These are phyloP conservation scores for Chrysolina americana DNA, from an alignment of 2,888 invertebrate genomes.

Conservation along the genomic window DNA sequence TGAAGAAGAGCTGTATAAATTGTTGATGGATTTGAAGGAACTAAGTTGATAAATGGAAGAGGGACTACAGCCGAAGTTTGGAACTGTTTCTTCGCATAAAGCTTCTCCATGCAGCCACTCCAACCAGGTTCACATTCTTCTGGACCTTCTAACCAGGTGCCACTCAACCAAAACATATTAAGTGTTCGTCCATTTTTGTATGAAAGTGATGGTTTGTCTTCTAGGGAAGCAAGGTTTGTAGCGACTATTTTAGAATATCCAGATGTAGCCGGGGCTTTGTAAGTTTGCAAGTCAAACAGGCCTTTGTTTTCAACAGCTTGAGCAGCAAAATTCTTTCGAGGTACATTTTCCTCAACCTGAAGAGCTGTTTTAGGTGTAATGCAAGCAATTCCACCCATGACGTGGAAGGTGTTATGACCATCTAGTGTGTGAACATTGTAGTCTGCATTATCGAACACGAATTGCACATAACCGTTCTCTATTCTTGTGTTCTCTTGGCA, in stretches of 20 bases:
- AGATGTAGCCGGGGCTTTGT: slow-evolving; percentile 13
- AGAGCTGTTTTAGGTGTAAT: slow-evolving; percentile 32
- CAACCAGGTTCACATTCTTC: slow-evolving; percentile 25
- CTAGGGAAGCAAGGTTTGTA: slow-evolving; percentile 13
- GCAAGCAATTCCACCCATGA: slow-evolving; percentile 30
- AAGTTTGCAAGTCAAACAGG: slow-evolving; percentile 25
- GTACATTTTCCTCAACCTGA: slow-evolving; percentile 26
- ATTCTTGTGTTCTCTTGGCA: slow-evolving; percentile 25
- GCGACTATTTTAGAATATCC: slow-evolving; percentile 18
- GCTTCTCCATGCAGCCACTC: slow-evolving; percentile 23
- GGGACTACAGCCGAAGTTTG: slow-evolving; percentile 29
- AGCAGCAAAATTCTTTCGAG: slow-evolving; percentile 24
- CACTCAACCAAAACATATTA: slow-evolving; percentile 28
- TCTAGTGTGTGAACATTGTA: slow-evolving; percentile 32
- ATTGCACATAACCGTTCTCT: slow-evolving; percentile 24
- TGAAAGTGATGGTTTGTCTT: slow-evolving; percentile 22
- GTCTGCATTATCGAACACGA: slow-evolving; percentile 35
- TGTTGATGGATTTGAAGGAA: slow-evolving; percentile 29
- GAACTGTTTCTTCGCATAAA: slow-evolving; percentile 25
- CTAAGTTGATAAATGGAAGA: slow-evolving; percentile 25
- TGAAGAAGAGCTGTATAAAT: slow-evolving; percentile 28
- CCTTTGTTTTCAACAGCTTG: slow-evolving; percentile 18
- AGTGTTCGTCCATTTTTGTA: slow-evolving; percentile 25
- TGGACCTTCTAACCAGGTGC: slow-evolving; percentile 21
- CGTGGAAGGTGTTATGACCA: slow-evolving; percentile 33